Base-by-base conservation (phyloP, 2,888 invertebrate species). In the Adelognathus sp. region DNA sequence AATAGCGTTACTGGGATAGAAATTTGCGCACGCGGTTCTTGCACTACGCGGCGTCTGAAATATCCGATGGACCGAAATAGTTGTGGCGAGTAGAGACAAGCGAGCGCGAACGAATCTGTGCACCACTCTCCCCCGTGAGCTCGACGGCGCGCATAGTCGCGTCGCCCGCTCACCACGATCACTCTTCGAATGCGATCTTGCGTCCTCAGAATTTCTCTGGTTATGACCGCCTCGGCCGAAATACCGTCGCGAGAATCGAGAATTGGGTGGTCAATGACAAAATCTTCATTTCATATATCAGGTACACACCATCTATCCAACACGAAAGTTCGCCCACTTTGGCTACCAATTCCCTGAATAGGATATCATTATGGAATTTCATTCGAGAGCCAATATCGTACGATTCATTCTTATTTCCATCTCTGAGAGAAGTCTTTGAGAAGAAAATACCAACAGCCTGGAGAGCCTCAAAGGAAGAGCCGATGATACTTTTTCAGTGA, bases 31-130 rank as follows among this genome's bases (percentile, higher is more conserved):
- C n/a, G 39, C 33, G 61, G 27, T 21, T 50, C 50, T 27, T 50
- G 50, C 50, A 46, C 44, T n/a, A n/a, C 52, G 33, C 39, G 52
- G 52, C 66, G 41, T 72, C 60, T 33, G 66, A 72, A 76, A 76
- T 71, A 71, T 66, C 60, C 71, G 52, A 76, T 76, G 71, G 71
- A 76, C 76, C 76, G 60, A 76, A 76, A 67, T 72, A 72, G 76
- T 76, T 66, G 66, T 31, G 63, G 29, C 41, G 36, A 33, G 76
- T 67, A 36, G 41, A 27, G 70, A 54, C 41, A 31, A 50, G 27
- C 60, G 39, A 31, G 69, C 24, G 64, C 41, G 50, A 71, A 64
- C 76, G 50, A 61, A 64, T 50, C 56, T 24, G 21, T 46, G 41
- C 52, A 21, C 16, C 44, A 54, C 9, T 24, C 24, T 27, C 39